Evolutionary conservation across 2,113 vertebrate genomes (phyloP).

Genomic region (Lepus americanus): DNA sequence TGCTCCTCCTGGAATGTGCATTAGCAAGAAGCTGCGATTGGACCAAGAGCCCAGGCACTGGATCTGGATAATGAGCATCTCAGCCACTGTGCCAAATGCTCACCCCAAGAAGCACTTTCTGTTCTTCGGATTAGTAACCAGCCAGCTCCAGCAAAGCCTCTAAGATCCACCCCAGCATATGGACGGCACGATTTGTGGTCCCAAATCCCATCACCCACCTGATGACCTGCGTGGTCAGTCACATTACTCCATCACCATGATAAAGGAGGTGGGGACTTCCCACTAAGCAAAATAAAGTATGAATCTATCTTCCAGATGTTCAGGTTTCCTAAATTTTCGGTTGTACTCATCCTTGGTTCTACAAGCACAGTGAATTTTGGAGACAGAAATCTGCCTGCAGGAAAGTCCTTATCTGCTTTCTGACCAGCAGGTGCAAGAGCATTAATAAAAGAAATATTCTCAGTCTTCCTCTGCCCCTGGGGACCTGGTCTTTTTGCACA

Average conservation of each 20-base stretch:
- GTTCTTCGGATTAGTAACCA: not conserved
- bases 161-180: not conserved
- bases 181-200: fast-evolving
- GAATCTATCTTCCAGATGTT: not conserved
- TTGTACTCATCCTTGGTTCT: not conserved
- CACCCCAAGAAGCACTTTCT: not conserved
- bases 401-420: not conserved
- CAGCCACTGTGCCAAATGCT: no score
- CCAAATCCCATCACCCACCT: not conserved
- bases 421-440: not conserved
- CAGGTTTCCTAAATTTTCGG: not conserved
- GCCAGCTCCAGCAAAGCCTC: not conserved
- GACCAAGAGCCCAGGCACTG: no score
- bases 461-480: not conserved
- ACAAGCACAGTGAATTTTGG: not conserved
- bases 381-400: not conserved
- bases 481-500: not conserved
- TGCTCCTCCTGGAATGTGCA: no score
- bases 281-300: not conserved
- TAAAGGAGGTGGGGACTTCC: conserved; percentile 11
- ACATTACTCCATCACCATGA: not conserved
- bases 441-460: not conserved
- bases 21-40: no score
- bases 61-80: no score
- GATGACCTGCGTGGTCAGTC: not conserved